Percentiles rank a stretch among this genome's conserved stretches.
Conservation (phyloP, 1,140 invertebrate species). For the Temnothorax longispinosus region DNA sequence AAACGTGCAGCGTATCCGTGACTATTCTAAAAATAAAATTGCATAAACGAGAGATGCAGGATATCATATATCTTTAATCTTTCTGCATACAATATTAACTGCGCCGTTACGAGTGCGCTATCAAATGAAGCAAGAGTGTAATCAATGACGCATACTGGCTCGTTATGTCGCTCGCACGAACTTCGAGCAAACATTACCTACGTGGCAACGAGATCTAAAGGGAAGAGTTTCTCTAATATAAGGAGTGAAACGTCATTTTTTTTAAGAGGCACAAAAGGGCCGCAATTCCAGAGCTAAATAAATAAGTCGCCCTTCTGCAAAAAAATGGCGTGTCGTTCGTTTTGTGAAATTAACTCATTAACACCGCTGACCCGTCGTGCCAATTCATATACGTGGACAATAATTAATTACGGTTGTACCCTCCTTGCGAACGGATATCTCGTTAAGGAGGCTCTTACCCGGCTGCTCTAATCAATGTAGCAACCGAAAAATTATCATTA, state of each 20-base stretch:
- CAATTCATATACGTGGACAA: slow-evolving; percentile 7
- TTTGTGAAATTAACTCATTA: slow-evolving; percentile 62
- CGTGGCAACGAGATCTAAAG: background rate
- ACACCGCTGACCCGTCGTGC: slow-evolving; percentile 58
- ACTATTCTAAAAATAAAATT: background rate
- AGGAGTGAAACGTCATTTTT: background rate
- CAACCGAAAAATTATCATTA: too few relatives aligned
- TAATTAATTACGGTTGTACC: slow-evolving; percentile 46
- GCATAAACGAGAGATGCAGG: background rate
- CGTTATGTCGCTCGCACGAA: background rate
- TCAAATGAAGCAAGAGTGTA: slow-evolving; percentile 7
- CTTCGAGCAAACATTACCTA: slow-evolving; percentile 6
- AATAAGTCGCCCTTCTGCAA: slow-evolving; percentile 54
- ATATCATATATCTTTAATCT: background rate
- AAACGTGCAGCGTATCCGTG: background rate
- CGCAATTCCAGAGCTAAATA: slow-evolving; percentile 57
- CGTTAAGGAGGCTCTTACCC: too few relatives aligned
- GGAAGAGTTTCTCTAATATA: background rate
- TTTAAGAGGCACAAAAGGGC: slow-evolving; percentile 37
- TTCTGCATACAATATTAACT: slow-evolving; percentile 20
- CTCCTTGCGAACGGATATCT: background rate
- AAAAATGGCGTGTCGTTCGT: slow-evolving; percentile 56
- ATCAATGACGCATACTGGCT: slow-evolving; percentile 25
- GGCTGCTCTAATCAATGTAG: too few relatives aligned
- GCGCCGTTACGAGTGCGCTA: slow-evolving; percentile 1